Base-by-base conservation (phyloP, 2,797 vertebrate species). In the Ispidina lecontei region DNA sequence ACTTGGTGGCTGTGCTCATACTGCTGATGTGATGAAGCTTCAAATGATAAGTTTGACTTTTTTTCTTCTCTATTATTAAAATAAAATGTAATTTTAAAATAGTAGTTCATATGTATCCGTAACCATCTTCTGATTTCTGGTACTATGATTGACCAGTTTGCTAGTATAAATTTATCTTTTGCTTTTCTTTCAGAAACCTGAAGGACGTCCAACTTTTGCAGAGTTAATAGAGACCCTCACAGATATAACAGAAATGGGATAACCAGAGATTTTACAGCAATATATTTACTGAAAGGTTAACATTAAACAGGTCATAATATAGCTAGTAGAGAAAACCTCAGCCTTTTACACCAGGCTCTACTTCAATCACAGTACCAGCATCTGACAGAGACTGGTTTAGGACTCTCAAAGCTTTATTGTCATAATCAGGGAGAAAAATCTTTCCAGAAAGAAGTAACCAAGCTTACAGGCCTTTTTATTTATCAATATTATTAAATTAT, bases 141-240 rank as follows among this genome's bases (percentile, higher is more conserved):
- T 59, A 33, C 22, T 43, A 2, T 33, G 31, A 89, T 3, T 11
- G 6, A 84, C 31, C 49, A 43, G n/a, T 46, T 15, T 72, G 13
- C 64, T 91, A 35, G 67, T 14, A 22, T 4, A 62, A 77, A 9
- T 58, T 92, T 76, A 87, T 69, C 1, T 1, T 73, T 25, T 93
- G 52, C 22, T 60, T 86, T 95, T 91, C 93, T 88, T 96, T 67
- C 95, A 98, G 97, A 97, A 93, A 94, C 97, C 97, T 23, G 94
- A 96, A 92, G 83, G 94, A 82, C 95, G 97, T 43, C 97, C 97
- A 11, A 76, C 95, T 7, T 98, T 98, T 87, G 92, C 91, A 15
- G 92, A 97, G n/a, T 84, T 98, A 84, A 76, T 69, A 47, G 80
- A 47, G 23, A 77, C 60, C 5, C 96, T 98, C 81, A 82, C 85